Conservation (phyloP, 1,140 invertebrate genomes). For the Drosophila prosaltans region DNA sequence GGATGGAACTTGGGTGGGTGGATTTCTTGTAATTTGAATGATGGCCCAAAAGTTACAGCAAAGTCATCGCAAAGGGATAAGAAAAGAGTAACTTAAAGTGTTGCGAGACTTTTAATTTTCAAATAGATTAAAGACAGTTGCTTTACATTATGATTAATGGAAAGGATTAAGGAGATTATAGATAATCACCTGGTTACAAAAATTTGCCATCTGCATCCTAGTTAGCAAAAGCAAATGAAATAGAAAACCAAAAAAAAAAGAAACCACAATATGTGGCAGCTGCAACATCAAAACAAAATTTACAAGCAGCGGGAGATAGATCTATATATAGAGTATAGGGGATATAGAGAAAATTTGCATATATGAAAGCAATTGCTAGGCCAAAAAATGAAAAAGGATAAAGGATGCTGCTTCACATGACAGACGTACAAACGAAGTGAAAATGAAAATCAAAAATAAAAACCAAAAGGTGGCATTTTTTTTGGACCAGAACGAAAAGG, state of each 20-base stretch:
- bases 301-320: constrained; percentile 29
- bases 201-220: constrained; percentile 23
- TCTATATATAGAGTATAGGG: not conserved
- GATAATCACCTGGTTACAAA: not conserved
- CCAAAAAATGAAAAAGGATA: constrained; percentile 12
- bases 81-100: too few relatives aligned
- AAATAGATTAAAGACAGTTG: too few relatives aligned
- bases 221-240: constrained; percentile 21
- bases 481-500: constrained; percentile 29
- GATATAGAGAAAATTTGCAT: constrained; percentile 62
- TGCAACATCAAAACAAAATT: constrained; percentile 46
- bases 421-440: constrained; percentile 36
- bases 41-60: constrained; percentile 3
- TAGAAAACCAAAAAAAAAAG: constrained; percentile 21
- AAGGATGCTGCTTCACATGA: constrained; percentile 64
- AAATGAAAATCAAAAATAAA: constrained; percentile 59
- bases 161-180: constrained; percentile 3
- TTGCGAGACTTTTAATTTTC: too few relatives aligned
- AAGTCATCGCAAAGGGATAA: not conserved
- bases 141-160: not conserved
- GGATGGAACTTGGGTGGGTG: constrained; percentile 10
- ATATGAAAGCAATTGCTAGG: constrained; percentile 66
- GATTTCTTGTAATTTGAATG: constrained; percentile 2
- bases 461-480: constrained; percentile 73
- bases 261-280: constrained; percentile 44